A percentile compares a stretch with the other conserved stretches of the same genome.
Conservation (phyloP, 2,113 vertebrate species). For the Trinectes maculatus region DNA sequence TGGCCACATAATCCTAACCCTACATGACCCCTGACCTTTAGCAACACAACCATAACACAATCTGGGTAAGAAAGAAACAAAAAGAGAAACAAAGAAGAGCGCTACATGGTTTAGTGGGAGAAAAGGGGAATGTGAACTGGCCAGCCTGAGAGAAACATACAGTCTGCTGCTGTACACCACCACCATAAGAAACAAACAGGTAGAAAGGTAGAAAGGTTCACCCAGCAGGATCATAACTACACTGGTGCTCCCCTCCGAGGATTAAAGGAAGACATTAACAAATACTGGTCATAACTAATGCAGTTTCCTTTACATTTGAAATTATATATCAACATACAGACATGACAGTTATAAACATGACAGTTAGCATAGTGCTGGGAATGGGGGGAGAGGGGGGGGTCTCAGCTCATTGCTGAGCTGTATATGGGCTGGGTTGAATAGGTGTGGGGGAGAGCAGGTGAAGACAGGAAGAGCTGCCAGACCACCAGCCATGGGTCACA, state of each 20-base stretch:
- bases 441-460: constrained; percentile 13
- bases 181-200: no score
- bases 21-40: constrained; percentile 13
- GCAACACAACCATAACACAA: constrained; percentile 35
- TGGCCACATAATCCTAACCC: constrained; percentile 10
- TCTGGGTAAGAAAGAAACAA: constrained; percentile 27
- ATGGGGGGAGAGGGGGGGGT: neutral
- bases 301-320: constrained; percentile 63
- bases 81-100: constrained; percentile 28
- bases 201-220: constrained; percentile 30
- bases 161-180: constrained; percentile 29
- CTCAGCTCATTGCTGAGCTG: constrained; percentile 34
- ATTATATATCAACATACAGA: constrained; percentile 73
- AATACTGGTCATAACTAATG: constrained; percentile 46
- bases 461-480: constrained; percentile 41
- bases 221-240: constrained; percentile 20
- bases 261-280: constrained; percentile 41
- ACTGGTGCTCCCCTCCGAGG: constrained; percentile 20
- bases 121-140: constrained; percentile 41
- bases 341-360: constrained; percentile 57
- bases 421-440: constrained; percentile 46
- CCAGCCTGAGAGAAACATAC: constrained; percentile 32
- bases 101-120: constrained; percentile 39
- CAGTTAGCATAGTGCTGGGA: constrained; percentile 32
- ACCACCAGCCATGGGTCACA: constrained; percentile 42